phyloP scores from a whole-genome alignment of 2,113 vertebrate genomes.

The Paracyprichromis sp. region DNA sequence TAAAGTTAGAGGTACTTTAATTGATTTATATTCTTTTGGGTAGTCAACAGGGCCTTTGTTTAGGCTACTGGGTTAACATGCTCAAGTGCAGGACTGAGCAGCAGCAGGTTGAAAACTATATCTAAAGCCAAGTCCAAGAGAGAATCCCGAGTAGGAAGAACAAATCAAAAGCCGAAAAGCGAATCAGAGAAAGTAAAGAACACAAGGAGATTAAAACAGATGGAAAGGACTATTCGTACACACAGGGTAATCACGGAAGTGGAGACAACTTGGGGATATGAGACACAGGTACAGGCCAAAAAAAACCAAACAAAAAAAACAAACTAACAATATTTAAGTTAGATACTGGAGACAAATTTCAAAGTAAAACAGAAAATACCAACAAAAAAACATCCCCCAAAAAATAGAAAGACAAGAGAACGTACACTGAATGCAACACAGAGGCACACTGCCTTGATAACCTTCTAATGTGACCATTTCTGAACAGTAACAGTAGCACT shows the following conservation, averaged over 20 bases:
- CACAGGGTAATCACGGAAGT: not conserved
- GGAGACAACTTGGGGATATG: not conserved
- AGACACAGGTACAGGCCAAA: not conserved
- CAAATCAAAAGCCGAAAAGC: not conserved
- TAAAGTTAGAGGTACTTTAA: not conserved
- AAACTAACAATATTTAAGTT: not conserved
- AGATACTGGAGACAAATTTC: not conserved
- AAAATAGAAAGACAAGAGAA: not conserved
- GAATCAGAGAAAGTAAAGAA: not conserved
- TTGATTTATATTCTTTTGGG: not conserved
- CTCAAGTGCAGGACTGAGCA: not conserved
- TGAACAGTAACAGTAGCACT: not conserved
- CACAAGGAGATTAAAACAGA: not conserved
- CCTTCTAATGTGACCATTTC: not conserved
- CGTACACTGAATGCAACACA: not conserved
- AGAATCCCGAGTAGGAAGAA: not conserved
- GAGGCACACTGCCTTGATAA: not conserved
- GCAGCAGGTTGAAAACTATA: not conserved
- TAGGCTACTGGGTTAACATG: not conserved
- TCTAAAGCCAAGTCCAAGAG: not conserved
- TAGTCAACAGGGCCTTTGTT: not conserved
- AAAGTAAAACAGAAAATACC: not conserved
- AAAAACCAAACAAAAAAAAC: accelerated
- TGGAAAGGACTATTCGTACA: not conserved
- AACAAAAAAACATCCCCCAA: not conserved